These are phyloP conservation scores for Tipula confusa DNA, from an alignment of 2,888 invertebrate species.

Conservation along the genomic window DNA sequence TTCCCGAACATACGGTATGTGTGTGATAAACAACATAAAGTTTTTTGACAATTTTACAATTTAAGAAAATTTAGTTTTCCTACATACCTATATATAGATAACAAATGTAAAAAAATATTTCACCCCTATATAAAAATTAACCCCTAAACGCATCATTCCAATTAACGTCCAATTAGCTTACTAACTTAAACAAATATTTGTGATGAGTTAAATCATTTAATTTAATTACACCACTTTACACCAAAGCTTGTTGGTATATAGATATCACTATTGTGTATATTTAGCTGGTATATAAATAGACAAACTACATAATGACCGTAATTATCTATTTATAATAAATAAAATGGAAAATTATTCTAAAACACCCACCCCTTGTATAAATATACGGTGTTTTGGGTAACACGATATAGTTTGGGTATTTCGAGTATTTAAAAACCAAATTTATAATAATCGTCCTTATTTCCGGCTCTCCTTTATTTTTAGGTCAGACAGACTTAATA, in stretches of 20 bases:
- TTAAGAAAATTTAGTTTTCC: background rate
- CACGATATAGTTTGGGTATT: background rate
- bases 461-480: background rate
- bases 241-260: background rate
- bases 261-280: background rate
- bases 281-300: too few species aligned
- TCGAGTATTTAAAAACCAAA: background rate
- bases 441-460: background rate
- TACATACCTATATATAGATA: background rate
- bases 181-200: background rate
- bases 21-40: background rate
- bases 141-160: background rate
- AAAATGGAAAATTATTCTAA: background rate
- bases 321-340: conserved; percentile 3
- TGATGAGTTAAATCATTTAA: background rate
- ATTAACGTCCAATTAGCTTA: background rate
- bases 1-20: background rate
- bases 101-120: background rate
- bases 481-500: background rate
- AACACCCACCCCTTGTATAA: background rate
- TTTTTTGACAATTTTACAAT: background rate
- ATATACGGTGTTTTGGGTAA: background rate
- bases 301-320: background rate
- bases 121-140: background rate
- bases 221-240: conserved; percentile 20